Percentiles rank a stretch among this genome's conserved stretches.
phyloP scores from a whole-genome alignment of 2,888 invertebrate genomes.

The Amiota communis region DNA sequence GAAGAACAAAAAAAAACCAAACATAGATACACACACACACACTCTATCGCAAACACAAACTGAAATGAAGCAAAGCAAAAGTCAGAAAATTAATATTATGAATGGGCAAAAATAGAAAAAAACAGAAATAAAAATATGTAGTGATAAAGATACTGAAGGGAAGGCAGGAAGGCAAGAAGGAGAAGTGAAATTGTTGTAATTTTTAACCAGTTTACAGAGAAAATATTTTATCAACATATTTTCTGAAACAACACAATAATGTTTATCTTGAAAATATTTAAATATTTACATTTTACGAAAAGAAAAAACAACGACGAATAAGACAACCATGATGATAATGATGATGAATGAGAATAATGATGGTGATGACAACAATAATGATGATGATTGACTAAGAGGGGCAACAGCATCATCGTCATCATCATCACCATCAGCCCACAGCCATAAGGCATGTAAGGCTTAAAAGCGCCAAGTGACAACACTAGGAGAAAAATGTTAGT shows the following conservation, averaged over 20 bases:
- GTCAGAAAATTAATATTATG: conserved; percentile 28
- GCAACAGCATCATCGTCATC: conserved; percentile 23
- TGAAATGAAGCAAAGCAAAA: background rate
- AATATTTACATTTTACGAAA: conserved; percentile 68
- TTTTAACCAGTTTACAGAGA: conserved; percentile 67
- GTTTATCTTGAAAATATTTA: conserved; percentile 72
- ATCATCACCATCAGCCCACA: too few species aligned
- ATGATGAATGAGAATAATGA: conserved; percentile 28
- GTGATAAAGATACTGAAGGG: conserved; percentile 8
- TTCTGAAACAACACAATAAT: conserved; percentile 69
- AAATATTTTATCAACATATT: conserved; percentile 69
- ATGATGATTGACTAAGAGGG: background rate
- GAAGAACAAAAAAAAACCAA: conserved; percentile 4
- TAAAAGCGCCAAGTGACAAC: too few species aligned
- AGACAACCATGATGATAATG: conserved; percentile 36
- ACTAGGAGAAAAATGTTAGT: too few species aligned
- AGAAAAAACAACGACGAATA: conserved; percentile 34
- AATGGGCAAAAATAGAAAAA: conserved; percentile 27
- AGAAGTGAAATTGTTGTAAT: conserved; percentile 50
- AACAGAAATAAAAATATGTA: conserved; percentile 41
- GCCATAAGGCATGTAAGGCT: too few species aligned
- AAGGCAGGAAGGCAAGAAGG: conserved; percentile 1
- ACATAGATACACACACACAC: background rate
- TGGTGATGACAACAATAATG: conserved; percentile 28
- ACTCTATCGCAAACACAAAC: background rate